A percentile compares a stretch with the other conserved stretches of the same genome.
phyloP scores from a whole-genome alignment of 2,113 vertebrate genomes.

The Ailuropoda melanoleuca region DNA sequence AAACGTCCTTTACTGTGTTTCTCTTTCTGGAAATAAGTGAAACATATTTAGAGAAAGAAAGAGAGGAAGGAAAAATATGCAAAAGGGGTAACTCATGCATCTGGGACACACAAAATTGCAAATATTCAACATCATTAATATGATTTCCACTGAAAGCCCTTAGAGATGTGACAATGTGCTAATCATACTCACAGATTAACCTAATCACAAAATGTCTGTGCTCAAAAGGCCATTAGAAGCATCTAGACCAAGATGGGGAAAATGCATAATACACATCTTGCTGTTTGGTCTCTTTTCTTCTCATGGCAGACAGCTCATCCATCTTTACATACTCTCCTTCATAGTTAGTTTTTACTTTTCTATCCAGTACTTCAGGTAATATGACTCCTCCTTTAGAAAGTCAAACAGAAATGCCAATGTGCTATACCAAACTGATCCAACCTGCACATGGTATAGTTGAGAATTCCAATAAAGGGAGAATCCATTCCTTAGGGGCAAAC shows the following conservation, averaged over 20 bases:
- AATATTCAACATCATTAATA: not conserved
- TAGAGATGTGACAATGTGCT: not conserved
- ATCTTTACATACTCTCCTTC: not conserved
- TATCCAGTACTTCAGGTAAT: not conserved
- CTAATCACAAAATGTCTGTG: not conserved
- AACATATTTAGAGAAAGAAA: not conserved
- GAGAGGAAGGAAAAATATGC: not conserved
- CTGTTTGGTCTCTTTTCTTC: not conserved
- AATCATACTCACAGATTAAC: not conserved
- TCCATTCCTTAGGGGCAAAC: not conserved
- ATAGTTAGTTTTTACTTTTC: not conserved
- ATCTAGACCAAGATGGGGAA: not conserved
- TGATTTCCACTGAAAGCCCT: not conserved
- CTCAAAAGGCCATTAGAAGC: not conserved
- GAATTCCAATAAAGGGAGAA: not conserved
- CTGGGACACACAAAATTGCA: not conserved
- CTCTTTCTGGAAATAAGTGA: not conserved
- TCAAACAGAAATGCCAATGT: not conserved
- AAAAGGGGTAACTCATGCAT: not conserved
- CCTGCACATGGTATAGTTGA: not conserved
- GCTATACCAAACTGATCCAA: not conserved
- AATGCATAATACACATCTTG: not conserved
- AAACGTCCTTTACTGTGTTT: not conserved
- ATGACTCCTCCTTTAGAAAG: not conserved
- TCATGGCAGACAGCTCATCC: not conserved